Evolutionary conservation across 92 coral and sea anemone species (phyloP).

Genomic region (Umimayanthus chanpuru): DNA sequence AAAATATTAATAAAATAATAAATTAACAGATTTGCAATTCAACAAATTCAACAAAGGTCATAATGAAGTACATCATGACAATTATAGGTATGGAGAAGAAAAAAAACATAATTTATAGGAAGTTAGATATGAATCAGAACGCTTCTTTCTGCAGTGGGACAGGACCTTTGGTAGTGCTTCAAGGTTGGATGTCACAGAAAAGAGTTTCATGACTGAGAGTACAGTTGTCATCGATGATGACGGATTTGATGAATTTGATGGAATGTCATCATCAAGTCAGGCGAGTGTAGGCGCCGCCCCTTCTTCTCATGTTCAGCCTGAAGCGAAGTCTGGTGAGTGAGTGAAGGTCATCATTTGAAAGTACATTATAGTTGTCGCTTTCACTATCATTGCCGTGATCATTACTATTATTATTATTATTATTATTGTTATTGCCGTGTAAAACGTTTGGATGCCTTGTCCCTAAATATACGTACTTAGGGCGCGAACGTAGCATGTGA

Average conservation of each 20-base stretch:
- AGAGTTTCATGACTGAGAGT: slow-evolving; percentile 58
- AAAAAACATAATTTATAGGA: no score
- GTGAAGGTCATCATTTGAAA: background rate
- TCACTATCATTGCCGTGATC: background rate
- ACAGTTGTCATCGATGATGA: slow-evolving; percentile 47
- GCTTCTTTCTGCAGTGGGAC: slow-evolving; percentile 61
- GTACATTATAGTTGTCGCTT: background rate
- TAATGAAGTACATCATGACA: no score
- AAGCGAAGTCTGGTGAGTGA: slow-evolving; percentile 19
- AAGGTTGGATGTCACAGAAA: slow-evolving; percentile 70
- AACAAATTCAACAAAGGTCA: no score
- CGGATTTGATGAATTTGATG: slow-evolving; percentile 75
- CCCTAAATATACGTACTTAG: no score
- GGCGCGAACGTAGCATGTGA: no score
- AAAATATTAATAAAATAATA: no score
- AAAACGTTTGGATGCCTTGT: no score
- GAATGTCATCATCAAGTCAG: slow-evolving; percentile 6
- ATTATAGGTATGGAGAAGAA: no score
- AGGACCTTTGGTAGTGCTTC: slow-evolving; percentile 46
- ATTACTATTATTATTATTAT: background rate
- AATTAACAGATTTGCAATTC: no score
- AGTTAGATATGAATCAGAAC: background rate
- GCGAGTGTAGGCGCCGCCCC: background rate
- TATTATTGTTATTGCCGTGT: no score
- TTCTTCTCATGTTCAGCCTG: background rate